Percentiles rank a stretch among this genome's conserved stretches.
Conservation (phyloP, 2,797 vertebrate genomes). For the Epinephelus coioides region DNA sequence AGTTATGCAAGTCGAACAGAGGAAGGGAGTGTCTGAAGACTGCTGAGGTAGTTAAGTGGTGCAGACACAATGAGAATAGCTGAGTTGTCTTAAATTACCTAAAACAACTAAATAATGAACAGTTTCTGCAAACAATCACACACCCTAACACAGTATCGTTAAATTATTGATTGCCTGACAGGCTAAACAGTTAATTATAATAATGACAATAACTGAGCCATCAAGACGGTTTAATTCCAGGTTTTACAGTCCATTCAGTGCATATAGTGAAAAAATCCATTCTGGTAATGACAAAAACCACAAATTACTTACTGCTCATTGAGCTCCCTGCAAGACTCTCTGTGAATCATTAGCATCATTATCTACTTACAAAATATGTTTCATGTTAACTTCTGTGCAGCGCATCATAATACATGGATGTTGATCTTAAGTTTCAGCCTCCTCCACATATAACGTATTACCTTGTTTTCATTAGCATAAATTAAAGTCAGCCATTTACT, state of each 20-base stretch:
- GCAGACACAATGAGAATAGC: constrained; percentile 22
- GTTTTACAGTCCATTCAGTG: constrained; percentile 6
- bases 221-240: constrained; percentile 9
- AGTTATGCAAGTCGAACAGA: constrained; percentile 60
- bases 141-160: constrained; percentile 7
- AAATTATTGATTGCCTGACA: constrained; percentile 17
- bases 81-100: constrained; percentile 21
- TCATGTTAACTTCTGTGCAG: background rate
- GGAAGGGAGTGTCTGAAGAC: constrained; percentile 18
- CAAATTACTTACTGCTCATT: constrained; percentile 3
- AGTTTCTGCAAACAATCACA: background rate
- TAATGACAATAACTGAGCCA: background rate
- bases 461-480: constrained; percentile 6
- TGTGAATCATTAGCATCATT: constrained; percentile 21
- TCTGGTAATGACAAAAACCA: background rate
- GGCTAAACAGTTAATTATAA: constrained; percentile 5
- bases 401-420: background rate
- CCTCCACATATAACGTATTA: background rate
- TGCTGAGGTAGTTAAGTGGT: constrained; percentile 23
- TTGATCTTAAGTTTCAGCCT: constrained; percentile 10
- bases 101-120: constrained; percentile 27
- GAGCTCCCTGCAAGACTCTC: background rate
- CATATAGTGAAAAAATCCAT: constrained; percentile 4
- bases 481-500: background rate
- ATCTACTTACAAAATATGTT: constrained; percentile 10